These are phyloP conservation scores for Leguminivora glycinivorella DNA, from an alignment of 1,140 invertebrate species.

Conservation along the genomic window DNA sequence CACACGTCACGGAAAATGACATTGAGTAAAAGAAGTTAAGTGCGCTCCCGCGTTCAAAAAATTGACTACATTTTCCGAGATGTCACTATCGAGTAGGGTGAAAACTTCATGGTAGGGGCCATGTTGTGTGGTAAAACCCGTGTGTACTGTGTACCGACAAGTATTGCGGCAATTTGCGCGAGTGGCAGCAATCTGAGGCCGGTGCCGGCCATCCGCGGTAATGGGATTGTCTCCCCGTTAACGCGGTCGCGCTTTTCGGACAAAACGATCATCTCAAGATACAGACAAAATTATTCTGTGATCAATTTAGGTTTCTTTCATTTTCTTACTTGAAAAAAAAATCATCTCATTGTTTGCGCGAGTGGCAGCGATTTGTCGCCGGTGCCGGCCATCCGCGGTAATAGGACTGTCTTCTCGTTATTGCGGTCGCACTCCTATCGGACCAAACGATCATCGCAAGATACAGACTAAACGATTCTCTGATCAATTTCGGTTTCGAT, in stretches of 20 bases:
- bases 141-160: neutral
- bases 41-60: too few species aligned
- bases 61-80: too few species aligned
- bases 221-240: constrained; percentile 6
- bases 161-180: neutral
- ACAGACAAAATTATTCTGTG: neutral
- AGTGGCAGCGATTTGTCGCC: constrained; percentile 3
- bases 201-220: neutral
- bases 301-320: too few species aligned
- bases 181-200: neutral
- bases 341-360: too few species aligned
- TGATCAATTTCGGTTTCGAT: neutral
- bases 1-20: too few species aligned
- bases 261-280: neutral
- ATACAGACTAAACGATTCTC: neutral
- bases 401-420: constrained; percentile 2
- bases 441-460: neutral
- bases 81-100: too few species aligned
- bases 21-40: too few species aligned
- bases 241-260: neutral
- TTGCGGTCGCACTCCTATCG: neutral
- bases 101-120: too few species aligned
- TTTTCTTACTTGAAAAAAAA: too few species aligned
- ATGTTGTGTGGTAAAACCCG: neutral
- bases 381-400: neutral